Base-by-base conservation (phyloP, 2,888 invertebrate species). In the Nymphalis c-album region DNA sequence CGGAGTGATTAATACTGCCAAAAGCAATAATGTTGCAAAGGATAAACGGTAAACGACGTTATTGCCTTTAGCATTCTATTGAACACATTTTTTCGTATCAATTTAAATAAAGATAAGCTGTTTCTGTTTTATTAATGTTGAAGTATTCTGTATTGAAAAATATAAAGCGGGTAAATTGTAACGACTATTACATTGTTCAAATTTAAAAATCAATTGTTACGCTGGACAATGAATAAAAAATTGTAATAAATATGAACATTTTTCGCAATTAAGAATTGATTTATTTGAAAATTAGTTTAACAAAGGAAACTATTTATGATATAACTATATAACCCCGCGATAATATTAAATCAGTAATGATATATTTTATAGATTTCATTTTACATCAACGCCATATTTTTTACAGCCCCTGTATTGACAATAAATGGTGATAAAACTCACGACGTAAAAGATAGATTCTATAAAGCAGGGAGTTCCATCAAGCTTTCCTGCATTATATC, bases 401-500 rank as follows among this genome's bases (percentile, higher is more conserved):
- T 87, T 86, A n/a, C 89, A 96, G 96, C 95, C 71, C 95, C 95
- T 60, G 94, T 95, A 70, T 91, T 96, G 73, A 93, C 94, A 75
- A 95, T 96, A 80, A 94, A 95, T 63, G 95, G 95, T 77, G 95
- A 95, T 77, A 94, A 94, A 77, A 94, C 94, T 64, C 94, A 95
- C 77, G 94, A 95, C 82, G 93, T 95, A 63, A 94, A 94, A 77
- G 95, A 95, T 84, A 94, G 95, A 77, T 95, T 95, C 84, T 95
- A 95, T 85, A 95, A 96, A 88, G 94, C 95, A 45, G 96, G 96
- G 75, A 95, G 95, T 83, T 93, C 94, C 66, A 95, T 96, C 75
- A 95, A 95, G 84, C 89, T 96, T 71, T 93, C 94, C 46, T 95
- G 95, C 77, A 84, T 88, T 80, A 90, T 92, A 88, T 89, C 91